Conservation (phyloP, 2,797 vertebrate species). For the Melanotaenia pygmaea region DNA sequence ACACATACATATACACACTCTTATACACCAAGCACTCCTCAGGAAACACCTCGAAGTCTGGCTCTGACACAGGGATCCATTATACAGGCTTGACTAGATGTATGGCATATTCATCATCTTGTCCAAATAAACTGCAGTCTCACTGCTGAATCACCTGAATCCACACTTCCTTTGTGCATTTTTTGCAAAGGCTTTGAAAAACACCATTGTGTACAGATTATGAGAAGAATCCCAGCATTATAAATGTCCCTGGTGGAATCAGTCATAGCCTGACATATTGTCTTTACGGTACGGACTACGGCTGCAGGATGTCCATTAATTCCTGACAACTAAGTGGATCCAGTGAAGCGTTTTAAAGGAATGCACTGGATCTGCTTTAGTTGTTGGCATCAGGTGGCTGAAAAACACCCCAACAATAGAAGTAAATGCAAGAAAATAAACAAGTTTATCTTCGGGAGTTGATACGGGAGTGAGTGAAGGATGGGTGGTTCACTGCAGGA, state of each 20-base stretch:
- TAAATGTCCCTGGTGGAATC: not conserved
- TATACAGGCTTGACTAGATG: conserved; percentile 57
- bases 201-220: not conserved
- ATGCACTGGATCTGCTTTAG: not conserved
- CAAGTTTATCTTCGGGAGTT: not conserved
- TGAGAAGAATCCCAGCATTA: not conserved
- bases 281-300: not conserved
- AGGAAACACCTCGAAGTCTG: conserved; percentile 70
- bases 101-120: conserved; percentile 63
- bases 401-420: not conserved
- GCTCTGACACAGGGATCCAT: conserved; percentile 72
- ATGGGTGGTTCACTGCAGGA: not conserved
- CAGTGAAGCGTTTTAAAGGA: not conserved
- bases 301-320: not conserved
- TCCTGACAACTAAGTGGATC: not conserved
- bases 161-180: conserved; percentile 1
- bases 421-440: not conserved
- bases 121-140: conserved; percentile 48
- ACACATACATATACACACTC: conserved; percentile 28
- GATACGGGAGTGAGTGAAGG: not conserved
- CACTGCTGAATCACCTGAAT: conserved; percentile 8
- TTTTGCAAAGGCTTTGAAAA: not conserved
- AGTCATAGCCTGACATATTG: not conserved
- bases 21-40: conserved; percentile 51
- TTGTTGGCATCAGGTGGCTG: not conserved